Percentiles rank a stretch among this genome's conserved stretches.
Evolutionary conservation across 2,797 vertebrate genomes (phyloP).

Genomic region (Phyllotis vaccarum): DNA sequence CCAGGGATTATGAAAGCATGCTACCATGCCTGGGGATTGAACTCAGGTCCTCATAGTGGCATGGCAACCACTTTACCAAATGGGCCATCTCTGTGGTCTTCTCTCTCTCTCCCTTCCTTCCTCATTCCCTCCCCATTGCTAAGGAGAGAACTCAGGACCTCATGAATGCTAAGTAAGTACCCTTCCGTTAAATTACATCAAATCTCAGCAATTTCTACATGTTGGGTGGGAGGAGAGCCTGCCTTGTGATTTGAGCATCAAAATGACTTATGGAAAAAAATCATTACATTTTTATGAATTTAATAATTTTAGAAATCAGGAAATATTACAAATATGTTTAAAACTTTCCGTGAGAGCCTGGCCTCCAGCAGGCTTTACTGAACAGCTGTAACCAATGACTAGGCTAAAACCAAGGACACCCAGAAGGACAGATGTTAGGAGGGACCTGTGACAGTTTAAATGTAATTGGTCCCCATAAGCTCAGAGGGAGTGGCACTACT

Average conservation of each 20-base stretch:
- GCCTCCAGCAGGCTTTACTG: not conserved
- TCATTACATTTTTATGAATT: not conserved
- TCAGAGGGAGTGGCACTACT: no score
- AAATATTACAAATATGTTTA: not conserved
- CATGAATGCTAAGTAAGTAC: not conserved
- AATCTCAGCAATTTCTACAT: conserved; percentile 10
- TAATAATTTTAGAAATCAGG: conserved; percentile 46
- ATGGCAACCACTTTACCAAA: not conserved
- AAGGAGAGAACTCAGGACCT: not conserved
- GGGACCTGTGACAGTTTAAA: no score
- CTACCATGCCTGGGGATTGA: not conserved
- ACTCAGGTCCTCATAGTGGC: not conserved
- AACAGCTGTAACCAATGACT: not conserved
- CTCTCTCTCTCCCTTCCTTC: not conserved
- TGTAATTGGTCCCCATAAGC: no score
- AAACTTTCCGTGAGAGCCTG: not conserved
- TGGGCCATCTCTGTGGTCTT: not conserved
- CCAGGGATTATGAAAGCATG: no score
- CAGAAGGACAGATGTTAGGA: not conserved
- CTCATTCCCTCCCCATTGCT: not conserved
- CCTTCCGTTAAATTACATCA: not conserved
- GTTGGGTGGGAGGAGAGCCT: not conserved
- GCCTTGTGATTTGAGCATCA: conserved; percentile 7
- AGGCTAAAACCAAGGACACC: not conserved
- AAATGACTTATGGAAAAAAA: conserved; percentile 46